These are phyloP conservation scores for Keiferia lycopersicella DNA, from an alignment of 2,888 invertebrate genomes.

Conservation along the genomic window DNA sequence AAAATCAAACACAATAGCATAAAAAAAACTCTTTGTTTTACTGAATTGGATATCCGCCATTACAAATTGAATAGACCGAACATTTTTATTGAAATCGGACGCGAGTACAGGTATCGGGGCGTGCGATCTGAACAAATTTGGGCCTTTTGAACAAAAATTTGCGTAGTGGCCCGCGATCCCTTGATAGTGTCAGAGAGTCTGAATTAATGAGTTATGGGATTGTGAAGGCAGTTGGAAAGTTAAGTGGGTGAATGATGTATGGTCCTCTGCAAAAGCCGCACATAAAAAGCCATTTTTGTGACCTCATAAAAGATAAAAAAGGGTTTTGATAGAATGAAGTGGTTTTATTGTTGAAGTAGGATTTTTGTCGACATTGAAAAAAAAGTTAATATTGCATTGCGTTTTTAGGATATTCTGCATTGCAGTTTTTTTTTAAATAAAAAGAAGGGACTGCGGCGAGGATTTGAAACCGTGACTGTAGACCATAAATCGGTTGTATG, in stretches of 20 bases:
- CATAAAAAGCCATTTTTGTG: slow-evolving; percentile 20
- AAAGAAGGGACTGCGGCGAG: no score
- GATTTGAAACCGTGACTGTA: no score
- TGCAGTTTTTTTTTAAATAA: not conserved
- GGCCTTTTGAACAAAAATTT: slow-evolving; percentile 37
- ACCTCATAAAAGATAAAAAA: slow-evolving; percentile 22
- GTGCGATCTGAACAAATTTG: slow-evolving; percentile 39
- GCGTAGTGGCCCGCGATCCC: slow-evolving; percentile 25
- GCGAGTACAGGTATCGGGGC: slow-evolving; percentile 45
- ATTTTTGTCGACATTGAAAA: no score
- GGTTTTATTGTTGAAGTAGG: not conserved
- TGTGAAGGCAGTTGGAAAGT: slow-evolving; percentile 43
- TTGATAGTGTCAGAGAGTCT: slow-evolving; percentile 35
- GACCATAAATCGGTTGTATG: no score
- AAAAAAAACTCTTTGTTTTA: not conserved
- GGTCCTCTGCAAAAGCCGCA: slow-evolving; percentile 32
- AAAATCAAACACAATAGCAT: slow-evolving; percentile 1
- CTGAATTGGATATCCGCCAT: slow-evolving; percentile 5
- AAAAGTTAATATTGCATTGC: no score
- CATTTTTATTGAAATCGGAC: slow-evolving; percentile 49
- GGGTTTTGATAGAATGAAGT: slow-evolving; percentile 12
- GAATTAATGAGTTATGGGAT: slow-evolving; percentile 42
- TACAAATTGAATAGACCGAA: slow-evolving; percentile 48
- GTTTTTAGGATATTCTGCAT: not conserved
- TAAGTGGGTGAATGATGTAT: slow-evolving; percentile 43